A percentile compares a stretch with the other conserved stretches of the same genome.
phyloP scores from a whole-genome alignment of 2,113 vertebrate species.

The Paramormyrops kingsleyae region DNA sequence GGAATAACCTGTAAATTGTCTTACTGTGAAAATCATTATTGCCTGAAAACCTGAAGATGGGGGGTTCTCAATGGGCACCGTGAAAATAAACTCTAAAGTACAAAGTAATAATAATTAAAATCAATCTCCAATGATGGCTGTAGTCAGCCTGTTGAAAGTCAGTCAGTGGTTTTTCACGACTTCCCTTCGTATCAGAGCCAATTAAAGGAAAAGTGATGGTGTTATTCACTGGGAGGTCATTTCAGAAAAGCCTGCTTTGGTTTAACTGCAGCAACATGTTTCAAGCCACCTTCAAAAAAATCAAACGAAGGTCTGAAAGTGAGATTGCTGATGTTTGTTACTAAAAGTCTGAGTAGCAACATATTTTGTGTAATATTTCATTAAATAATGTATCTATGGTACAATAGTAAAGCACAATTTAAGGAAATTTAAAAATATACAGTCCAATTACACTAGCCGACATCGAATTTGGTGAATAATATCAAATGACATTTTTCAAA shows the following conservation, averaged over 20 bases:
- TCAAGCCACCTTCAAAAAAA: conserved; percentile 1
- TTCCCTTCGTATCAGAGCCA: background rate
- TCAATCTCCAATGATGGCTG: background rate
- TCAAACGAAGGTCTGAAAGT: background rate
- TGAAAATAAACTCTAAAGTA: background rate
- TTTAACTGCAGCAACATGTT: background rate
- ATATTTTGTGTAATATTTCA: background rate
- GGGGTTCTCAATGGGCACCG: background rate
- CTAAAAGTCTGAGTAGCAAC: background rate
- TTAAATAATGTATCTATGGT: background rate
- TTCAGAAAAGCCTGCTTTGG: background rate
- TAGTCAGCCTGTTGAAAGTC: background rate
- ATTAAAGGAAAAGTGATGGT: background rate
- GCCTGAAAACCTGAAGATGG: background rate
- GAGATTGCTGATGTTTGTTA: background rate
- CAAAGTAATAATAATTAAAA: background rate
- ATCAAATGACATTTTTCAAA: no score
- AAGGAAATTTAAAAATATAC: background rate
- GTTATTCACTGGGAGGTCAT: background rate
- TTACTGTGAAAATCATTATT: conserved; percentile 3
- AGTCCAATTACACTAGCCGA: background rate
- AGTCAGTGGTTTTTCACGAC: background rate
- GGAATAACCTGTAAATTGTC: background rate
- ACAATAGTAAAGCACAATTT: background rate
- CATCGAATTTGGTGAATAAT: no score